A percentile compares a stretch with the other conserved stretches of the same genome.
Evolutionary conservation across 2,113 vertebrate species (phyloP).

Genomic region (Chaetodon auriga): DNA sequence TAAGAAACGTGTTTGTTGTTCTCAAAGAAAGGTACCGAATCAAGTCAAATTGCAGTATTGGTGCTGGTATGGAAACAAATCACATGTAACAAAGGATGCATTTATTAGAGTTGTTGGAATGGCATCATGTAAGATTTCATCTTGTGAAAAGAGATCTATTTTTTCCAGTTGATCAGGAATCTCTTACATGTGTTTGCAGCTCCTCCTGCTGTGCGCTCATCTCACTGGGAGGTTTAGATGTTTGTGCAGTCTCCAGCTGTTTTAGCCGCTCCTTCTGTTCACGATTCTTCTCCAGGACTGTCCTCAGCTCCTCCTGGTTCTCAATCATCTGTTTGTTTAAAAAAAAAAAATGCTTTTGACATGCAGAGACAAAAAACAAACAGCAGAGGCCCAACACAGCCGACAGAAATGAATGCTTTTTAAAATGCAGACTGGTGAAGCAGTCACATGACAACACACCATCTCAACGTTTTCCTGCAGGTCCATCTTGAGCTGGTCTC

Average conservation of each 20-base stretch:
- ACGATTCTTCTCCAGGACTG: slow-evolving; percentile 41
- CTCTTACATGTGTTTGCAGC: slow-evolving; percentile 46
- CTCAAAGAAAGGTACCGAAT: no score
- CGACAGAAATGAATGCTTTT: background rate
- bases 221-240: background rate
- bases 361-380: background rate
- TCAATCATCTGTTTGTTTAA: slow-evolving; percentile 72
- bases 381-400: background rate
- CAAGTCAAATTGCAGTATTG: no score
- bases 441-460: slow-evolving; percentile 33
- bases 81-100: background rate
- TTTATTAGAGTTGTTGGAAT: background rate
- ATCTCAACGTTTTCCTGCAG: slow-evolving; percentile 73
- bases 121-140: background rate
- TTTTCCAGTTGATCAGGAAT: background rate
- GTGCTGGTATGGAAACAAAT: no score
- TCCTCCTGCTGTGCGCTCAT: slow-evolving; percentile 21
- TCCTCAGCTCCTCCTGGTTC: slow-evolving; percentile 69
- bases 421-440: background rate
- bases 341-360: background rate
- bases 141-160: background rate
- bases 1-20: no score
- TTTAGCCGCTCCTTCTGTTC: slow-evolving; percentile 48
- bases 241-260: slow-evolving; percentile 23
- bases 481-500: slow-evolving; percentile 72